Percentiles rank a stretch among this genome's conserved stretches.
phyloP scores from a whole-genome alignment of 2,113 vertebrate genomes.

The Tursiops truncatus region DNA sequence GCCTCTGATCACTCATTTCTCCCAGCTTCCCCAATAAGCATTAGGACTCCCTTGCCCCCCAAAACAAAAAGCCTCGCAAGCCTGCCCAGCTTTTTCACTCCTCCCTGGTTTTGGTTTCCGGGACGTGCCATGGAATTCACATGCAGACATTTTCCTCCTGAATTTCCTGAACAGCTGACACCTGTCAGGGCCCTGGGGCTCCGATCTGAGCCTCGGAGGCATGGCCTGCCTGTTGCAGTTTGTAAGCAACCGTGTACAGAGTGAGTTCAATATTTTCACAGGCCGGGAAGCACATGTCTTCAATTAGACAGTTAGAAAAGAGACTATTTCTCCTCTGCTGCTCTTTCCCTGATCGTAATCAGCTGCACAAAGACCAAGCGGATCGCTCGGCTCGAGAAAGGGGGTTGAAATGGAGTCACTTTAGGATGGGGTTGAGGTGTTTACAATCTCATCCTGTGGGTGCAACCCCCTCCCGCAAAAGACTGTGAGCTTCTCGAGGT shows the following conservation, averaged over 20 bases:
- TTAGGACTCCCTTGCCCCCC: too few relatives aligned
- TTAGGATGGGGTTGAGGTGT: not conserved
- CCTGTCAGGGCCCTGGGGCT: not conserved
- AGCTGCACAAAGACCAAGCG: not conserved
- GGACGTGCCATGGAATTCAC: not conserved
- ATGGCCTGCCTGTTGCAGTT: not conserved
- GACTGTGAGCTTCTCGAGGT: not conserved
- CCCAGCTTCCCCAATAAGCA: not conserved
- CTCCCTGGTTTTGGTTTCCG: not conserved
- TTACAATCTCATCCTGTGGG: not conserved
- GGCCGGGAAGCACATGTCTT: not conserved
- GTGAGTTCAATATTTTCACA: not conserved
- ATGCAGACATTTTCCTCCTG: not conserved
- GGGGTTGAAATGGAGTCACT: not conserved
- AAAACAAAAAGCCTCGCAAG: not conserved
- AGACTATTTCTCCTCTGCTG: not conserved
- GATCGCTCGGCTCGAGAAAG: accelerated
- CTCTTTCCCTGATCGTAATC: not conserved
- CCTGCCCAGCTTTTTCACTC: not conserved
- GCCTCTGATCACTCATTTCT: not conserved
- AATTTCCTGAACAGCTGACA: not conserved
- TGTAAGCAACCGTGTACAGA: not conserved
- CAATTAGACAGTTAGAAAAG: slow-evolving; percentile 19
- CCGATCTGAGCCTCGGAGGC: not conserved
- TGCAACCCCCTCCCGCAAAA: not conserved